These are phyloP conservation scores for Entomobrya multifasciata DNA, from an alignment of 2,888 invertebrate species.

Conservation along the genomic window DNA sequence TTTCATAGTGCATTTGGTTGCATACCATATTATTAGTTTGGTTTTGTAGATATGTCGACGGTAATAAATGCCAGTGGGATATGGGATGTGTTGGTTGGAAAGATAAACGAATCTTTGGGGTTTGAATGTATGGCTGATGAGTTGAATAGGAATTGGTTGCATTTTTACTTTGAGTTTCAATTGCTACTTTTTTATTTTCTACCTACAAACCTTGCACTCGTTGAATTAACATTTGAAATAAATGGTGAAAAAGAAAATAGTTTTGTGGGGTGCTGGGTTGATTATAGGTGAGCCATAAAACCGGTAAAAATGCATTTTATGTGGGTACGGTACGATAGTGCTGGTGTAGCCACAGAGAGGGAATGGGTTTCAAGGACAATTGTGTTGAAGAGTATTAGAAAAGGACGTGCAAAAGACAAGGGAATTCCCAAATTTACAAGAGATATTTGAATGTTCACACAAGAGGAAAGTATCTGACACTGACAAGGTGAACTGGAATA, in stretches of 20 bases:
- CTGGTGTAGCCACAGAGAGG: no score
- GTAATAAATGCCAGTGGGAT: neutral
- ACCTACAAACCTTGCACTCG: neutral
- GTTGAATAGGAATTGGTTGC: neutral
- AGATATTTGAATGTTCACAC: no score
- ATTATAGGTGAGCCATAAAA: neutral
- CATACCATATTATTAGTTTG: no score
- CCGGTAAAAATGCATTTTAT: neutral
- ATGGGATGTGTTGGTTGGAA: neutral
- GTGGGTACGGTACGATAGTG: no score
- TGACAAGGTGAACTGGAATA: no score
- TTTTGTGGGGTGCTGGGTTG: neutral
- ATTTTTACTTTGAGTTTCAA: neutral
- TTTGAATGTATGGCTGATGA: neutral
- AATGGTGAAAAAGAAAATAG: neutral
- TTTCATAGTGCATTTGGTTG: no score
- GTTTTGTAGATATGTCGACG: no score
- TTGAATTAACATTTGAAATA: slow-evolving; percentile 5
- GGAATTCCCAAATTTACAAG: no score
- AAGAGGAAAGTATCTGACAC: neutral
- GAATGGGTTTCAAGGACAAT: no score
- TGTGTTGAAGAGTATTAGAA: no score
- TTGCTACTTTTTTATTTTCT: neutral
- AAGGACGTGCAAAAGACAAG: no score
- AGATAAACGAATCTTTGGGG: neutral